These are phyloP conservation scores for Phoxinus dragarum DNA, from an alignment of 2,797 vertebrate genomes.

Conservation along the genomic window DNA sequence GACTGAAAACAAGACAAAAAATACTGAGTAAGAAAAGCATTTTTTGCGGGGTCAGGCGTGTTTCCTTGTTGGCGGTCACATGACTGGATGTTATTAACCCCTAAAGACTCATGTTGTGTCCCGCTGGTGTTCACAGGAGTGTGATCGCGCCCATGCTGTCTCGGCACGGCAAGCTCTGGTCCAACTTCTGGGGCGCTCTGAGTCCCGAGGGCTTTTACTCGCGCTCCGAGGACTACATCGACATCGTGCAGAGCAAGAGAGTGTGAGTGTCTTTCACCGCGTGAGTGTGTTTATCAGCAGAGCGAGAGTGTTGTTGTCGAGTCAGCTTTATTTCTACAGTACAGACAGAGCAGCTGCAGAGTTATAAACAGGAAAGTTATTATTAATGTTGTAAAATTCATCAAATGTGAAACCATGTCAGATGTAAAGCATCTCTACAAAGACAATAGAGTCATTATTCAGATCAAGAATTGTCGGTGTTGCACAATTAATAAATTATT, in stretches of 20 bases:
- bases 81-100: no score
- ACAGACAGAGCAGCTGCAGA: neutral
- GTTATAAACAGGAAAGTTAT: neutral
- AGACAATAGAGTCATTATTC: no score
- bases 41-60: no score
- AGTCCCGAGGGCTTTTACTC: conserved; percentile 88
- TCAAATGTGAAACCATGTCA: no score
- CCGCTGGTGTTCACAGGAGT: conserved; percentile 68
- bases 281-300: conserved; percentile 8
- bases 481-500: no score
- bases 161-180: conserved; percentile 90
- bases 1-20: no score
- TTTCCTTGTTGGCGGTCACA: no score
- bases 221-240: conserved; percentile 90
- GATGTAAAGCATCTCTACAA: no score
- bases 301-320: neutral
- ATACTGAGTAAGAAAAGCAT: no score
- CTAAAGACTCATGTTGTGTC: no score
- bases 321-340: no score
- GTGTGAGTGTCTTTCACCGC: conserved; percentile 72
- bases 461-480: no score
- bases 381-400: neutral
- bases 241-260: conserved; percentile 89
- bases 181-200: conserved; percentile 92
- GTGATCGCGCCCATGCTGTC: conserved; percentile 89